Evolutionary conservation across 1,140 invertebrate species (phyloP), one percentile per base, ranked within the genome.

Genomic region (Semibalanus balanoides): DNA sequence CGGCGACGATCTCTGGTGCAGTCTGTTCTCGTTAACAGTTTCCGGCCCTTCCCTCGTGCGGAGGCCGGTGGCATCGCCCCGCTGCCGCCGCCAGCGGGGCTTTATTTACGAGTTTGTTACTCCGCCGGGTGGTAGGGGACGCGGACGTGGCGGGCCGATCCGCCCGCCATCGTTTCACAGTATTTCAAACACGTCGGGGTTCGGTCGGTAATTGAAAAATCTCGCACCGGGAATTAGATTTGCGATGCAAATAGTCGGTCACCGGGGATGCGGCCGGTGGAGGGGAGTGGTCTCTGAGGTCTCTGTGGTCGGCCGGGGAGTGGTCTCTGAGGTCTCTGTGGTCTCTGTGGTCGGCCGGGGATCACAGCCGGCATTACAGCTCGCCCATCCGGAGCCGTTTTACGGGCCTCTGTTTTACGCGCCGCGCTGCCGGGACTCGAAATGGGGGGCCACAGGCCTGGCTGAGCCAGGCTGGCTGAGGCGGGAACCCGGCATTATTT

Each of bases 81-180:
- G 35, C 5, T 17, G 51, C 51, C 14, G 14, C 22, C 51, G 51
- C 11, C 7, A 25, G 51, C 51, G 7, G 7, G 7, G 51, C 14
- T 64, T 64, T 64, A 64, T 64, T 64, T 64, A 64, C 51, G 51
- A 64, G 51, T 64, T 64, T 64, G 51, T 64, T 64, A 64, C 51
- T 64, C 51, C 7, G 51, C 51, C 22, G 51, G 35, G 51, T 64
- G 51, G 51, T 5, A 25, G 51, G 22, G 51, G 11, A 25, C 11
- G 11, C 51, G 51, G 7, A 25, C 22, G 3, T 19, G 9, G 51
- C 51, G 51, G 22, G 14, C 51, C 51, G 51, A 14, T 64, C 51
- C 11, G 11, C 51, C 51, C 51, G 9, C 51, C 51, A 64, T 64
- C 51, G 51, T 25, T 64, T 64, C 51, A 64, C 51, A 64, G 51